Percentiles rank a stretch among this genome's conserved stretches.
Conservation (phyloP, 2,797 vertebrate genomes). For the Sebastes wilsoni region DNA sequence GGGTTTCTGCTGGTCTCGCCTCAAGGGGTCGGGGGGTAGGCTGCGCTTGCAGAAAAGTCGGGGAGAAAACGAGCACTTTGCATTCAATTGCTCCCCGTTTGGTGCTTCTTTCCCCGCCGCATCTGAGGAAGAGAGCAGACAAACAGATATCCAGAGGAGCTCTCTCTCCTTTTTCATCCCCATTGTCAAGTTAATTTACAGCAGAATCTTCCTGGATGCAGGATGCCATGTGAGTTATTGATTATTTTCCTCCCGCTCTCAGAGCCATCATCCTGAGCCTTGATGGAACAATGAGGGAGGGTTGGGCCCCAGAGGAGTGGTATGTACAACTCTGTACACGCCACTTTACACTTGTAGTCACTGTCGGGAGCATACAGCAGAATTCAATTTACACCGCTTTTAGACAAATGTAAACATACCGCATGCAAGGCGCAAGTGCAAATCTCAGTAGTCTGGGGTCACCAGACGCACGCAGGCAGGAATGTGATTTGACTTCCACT, state of each 20-base stretch:
- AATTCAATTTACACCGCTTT: slow-evolving; percentile 87
- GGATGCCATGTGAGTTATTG: slow-evolving; percentile 85
- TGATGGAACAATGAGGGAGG: slow-evolving; percentile 74
- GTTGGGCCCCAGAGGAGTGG: slow-evolving; percentile 67
- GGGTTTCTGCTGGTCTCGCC: slow-evolving; percentile 91
- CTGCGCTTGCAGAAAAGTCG: slow-evolving; percentile 79
- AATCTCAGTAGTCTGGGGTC: slow-evolving; percentile 71
- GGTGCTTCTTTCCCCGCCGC: slow-evolving; percentile 79
- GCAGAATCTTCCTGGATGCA: slow-evolving; percentile 84
- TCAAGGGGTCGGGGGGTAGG: slow-evolving; percentile 85
- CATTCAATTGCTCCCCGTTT: slow-evolving; percentile 89
- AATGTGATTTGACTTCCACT: slow-evolving; percentile 62
- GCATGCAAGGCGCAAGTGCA: slow-evolving; percentile 43
- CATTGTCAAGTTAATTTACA: slow-evolving; percentile 89
- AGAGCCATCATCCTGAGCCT: slow-evolving; percentile 73
- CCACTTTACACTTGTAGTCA: slow-evolving; percentile 83
- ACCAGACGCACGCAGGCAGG: slow-evolving; percentile 40
- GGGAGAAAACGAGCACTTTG: slow-evolving; percentile 87
- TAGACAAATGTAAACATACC: slow-evolving; percentile 82
- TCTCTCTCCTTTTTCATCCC: slow-evolving; percentile 81
- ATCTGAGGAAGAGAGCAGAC: slow-evolving; percentile 84
- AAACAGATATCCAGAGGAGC: slow-evolving; percentile 84
- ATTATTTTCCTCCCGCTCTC: slow-evolving; percentile 73
- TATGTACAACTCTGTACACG: slow-evolving; percentile 77
- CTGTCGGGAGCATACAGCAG: slow-evolving; percentile 74